These are phyloP conservation scores for Neuroterus valhalla DNA, from an alignment of 1,140 invertebrate species.

Conservation along the genomic window DNA sequence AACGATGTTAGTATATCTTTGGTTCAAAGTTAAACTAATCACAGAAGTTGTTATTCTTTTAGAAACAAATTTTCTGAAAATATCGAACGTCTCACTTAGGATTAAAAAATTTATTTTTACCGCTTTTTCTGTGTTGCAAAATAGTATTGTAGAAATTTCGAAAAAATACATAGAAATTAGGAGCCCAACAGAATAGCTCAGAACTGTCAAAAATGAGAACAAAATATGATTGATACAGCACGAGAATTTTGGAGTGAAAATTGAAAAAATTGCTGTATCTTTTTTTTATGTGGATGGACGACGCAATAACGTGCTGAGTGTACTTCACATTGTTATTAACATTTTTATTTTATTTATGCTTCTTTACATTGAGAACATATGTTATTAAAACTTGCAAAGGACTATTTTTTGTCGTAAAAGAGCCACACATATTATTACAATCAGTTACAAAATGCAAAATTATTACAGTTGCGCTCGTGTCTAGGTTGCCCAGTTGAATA, in stretches of 20 bases:
- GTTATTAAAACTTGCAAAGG: constrained; percentile 29
- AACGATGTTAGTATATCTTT: not conserved
- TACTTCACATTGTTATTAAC: not conserved
- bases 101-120: no score
- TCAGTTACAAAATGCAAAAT: not conserved
- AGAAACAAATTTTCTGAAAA: no score
- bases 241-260: not conserved
- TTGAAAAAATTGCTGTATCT: not conserved
- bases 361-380: constrained; percentile 1
- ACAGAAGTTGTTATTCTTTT: no score
- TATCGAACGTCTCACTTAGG: no score
- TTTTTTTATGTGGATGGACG: not conserved
- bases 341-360: constrained; percentile 9
- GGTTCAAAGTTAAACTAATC: no score
- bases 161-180: no score
- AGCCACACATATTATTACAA: constrained; percentile 2
- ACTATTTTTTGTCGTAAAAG: constrained; percentile 13
- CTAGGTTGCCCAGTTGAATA: constrained; percentile 8
- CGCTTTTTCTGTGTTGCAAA: no score
- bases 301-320: not conserved
- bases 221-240: no score
- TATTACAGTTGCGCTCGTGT: constrained; percentile 18
- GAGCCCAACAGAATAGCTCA: no score
- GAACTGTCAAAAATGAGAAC: no score
- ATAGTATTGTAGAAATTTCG: no score